Evolutionary conservation across 2,888 invertebrate species (phyloP).

Genomic region (Acleris sparsana): DNA sequence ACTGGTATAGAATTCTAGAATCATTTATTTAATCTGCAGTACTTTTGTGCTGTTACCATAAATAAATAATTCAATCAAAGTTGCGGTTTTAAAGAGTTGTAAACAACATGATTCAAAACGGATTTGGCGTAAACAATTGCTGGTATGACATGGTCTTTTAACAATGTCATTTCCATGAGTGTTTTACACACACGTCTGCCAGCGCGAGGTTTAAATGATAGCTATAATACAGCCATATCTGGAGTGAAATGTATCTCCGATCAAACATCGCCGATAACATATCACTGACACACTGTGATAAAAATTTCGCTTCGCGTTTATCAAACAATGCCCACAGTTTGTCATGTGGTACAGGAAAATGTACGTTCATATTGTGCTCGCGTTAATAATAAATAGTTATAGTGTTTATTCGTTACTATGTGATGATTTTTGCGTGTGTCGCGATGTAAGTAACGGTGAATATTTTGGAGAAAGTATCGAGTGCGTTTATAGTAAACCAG

Average conservation of each 20-base stretch:
- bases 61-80: no score
- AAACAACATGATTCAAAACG: no score
- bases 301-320: slow-evolving; percentile 42
- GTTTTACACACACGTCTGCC: no score
- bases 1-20: no score
- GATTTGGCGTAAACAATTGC: no score
- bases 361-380: slow-evolving; percentile 38
- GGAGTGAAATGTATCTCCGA: slow-evolving; percentile 60
- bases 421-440: slow-evolving; percentile 59
- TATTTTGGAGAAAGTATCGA: slow-evolving; percentile 58
- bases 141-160: no score
- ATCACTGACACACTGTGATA: slow-evolving; percentile 47
- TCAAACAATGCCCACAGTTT: slow-evolving; percentile 32
- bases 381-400: slow-evolving; percentile 37
- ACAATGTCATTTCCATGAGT: no score
- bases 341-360: slow-evolving; percentile 49
- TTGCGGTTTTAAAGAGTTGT: no score
- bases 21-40: no score
- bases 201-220: no score
- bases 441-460: slow-evolving; percentile 53
- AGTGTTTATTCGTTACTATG: slow-evolving; percentile 56
- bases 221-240: not conserved
- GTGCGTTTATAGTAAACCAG: slow-evolving; percentile 56
- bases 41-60: no score
- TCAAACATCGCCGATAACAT: slow-evolving; percentile 62